Conservation (phyloP, 2,113 vertebrate genomes). For the Ptilonorhynchus violaceus region DNA sequence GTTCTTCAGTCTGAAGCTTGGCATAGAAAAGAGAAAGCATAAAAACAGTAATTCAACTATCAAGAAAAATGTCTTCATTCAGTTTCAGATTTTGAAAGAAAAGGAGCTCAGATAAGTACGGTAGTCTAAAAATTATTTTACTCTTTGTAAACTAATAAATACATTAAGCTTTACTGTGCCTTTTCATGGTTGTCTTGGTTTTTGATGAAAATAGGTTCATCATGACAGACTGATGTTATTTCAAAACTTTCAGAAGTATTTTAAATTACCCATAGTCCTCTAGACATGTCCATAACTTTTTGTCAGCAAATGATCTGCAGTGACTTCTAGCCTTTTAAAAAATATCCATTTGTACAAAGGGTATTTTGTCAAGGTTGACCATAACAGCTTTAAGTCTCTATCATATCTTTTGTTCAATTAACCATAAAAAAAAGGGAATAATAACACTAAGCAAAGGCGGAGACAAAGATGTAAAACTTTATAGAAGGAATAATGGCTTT, state of each 20-base stretch:
- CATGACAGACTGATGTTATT: neutral
- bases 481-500: neutral
- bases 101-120: neutral
- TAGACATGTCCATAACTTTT: neutral
- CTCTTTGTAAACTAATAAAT: neutral
- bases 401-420: neutral
- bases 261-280: neutral
- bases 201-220: neutral
- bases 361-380: neutral
- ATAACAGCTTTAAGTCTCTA: neutral
- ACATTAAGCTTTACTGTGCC: fast-evolving
- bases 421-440: neutral
- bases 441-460: neutral
- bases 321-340: neutral
- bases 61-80: neutral
- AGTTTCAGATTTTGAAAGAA: neutral
- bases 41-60: neutral
- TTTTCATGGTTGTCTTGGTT: neutral
- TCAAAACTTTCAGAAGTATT: neutral
- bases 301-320: neutral
- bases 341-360: neutral
- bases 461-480: neutral
- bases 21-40: neutral
- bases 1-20: neutral
- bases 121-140: neutral